Base-by-base conservation (phyloP, 2,797 vertebrate genomes). In the Rhinoraja longicauda region DNA sequence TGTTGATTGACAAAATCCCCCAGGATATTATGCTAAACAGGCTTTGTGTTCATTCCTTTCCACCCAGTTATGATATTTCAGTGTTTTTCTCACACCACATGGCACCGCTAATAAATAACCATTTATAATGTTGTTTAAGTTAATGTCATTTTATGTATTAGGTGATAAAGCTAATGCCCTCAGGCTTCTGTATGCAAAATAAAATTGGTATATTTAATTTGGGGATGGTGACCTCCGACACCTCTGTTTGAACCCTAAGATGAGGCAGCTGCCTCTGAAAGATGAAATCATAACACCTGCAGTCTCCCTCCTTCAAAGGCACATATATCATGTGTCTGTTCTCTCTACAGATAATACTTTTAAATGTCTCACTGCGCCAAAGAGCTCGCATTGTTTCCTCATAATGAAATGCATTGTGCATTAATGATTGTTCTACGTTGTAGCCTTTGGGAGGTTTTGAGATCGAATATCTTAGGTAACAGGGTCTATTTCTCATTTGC, bases 341-440 rank as follows among this genome's bases (percentile, higher is more conserved):
- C 84, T 88, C 84, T 67, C 84, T 67, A 19, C 21, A 32, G 84
- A 88, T 88, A 59, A 88, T 88, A 64, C 88, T 88, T 67, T 21
- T 64, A 86, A 88, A 88, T 88, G 84, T 64, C 84, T 67, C 21
- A 88, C 84, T 64, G 84, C 84, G 17, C 59, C 84, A 64, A 88
- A 88, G 59, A 67, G 84, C 84, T 62, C n/a, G 15, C 64, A 88
- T 88, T 88, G 84, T 88, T 88, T 62, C 84, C 59, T 67, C 36
- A 88, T 88, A 88, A 88, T 64, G 59, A 59, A 88, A n/a, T 36
- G 84, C n/a, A 88, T 88, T 88, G 84, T 88, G 84, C 84, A 62
- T 88, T 88, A 88, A 88, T 88, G 84, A 88, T 32, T 64, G n/a
- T 88, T 64, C n/a, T 67, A 88, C 21, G 64, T 62, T 88, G 59